phyloP scores from a whole-genome alignment of 2,888 invertebrate genomes.

The Diaprepes abbreviatus region DNA sequence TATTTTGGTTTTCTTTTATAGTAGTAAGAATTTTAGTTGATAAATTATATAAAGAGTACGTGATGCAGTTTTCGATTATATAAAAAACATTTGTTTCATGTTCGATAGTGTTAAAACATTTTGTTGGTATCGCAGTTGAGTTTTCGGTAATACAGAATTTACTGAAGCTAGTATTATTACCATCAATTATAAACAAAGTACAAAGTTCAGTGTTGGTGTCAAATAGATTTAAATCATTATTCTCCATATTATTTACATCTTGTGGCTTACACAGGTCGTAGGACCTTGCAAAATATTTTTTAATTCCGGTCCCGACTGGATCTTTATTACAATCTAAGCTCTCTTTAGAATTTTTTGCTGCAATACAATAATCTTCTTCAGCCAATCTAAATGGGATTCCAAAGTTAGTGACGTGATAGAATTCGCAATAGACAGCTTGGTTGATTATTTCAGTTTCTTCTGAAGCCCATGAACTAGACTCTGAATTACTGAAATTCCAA shows the following conservation, averaged over 20 bases:
- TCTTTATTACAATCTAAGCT: not conserved
- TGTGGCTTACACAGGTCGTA: not conserved
- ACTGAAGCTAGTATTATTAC: not conserved
- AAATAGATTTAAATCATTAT: not conserved
- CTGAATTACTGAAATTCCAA: constrained; percentile 39
- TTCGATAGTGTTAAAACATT: constrained; percentile 26
- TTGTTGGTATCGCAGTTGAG: constrained; percentile 7
- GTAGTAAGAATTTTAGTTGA: not conserved
- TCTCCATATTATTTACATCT: not conserved
- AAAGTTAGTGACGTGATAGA: constrained; percentile 48
- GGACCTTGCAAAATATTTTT: not conserved
- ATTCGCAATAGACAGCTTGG: constrained; percentile 26
- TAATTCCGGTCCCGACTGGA: not conserved
- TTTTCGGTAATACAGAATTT: constrained; percentile 15
- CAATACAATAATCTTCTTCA: not conserved
- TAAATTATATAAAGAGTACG: not conserved
- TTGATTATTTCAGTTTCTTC: constrained; percentile 24
- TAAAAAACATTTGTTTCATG: not conserved
- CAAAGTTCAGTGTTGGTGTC: not conserved
- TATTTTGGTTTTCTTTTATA: not conserved
- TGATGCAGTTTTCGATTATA: constrained; percentile 6
- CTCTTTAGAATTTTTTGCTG: not conserved
- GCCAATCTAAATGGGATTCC: not conserved
- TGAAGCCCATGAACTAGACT: constrained; percentile 23
- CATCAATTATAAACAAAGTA: not conserved